A percentile compares a stretch with the other conserved stretches of the same genome.
phyloP scores from a whole-genome alignment of 2,888 invertebrate species.

The Syrphus vitripennis region DNA sequence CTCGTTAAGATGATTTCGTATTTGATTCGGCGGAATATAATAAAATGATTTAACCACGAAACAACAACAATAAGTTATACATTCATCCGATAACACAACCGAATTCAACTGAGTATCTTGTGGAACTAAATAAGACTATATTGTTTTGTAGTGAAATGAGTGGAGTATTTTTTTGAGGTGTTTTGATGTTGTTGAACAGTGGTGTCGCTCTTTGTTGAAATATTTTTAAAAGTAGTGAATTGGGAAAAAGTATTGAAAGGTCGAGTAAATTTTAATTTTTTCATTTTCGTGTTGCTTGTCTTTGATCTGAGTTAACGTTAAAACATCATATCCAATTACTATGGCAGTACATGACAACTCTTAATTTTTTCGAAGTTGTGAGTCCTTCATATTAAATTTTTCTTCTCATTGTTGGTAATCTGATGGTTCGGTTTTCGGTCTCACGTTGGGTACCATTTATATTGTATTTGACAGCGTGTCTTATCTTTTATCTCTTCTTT shows the following conservation, averaged over 20 bases:
- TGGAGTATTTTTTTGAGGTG: not conserved
- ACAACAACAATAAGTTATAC: not conserved
- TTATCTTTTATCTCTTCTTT: too few species aligned
- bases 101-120: constrained; percentile 58
- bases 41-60: constrained; percentile 3
- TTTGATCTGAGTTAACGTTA: too few species aligned
- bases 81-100: constrained; percentile 44
- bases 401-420: too few species aligned
- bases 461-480: too few species aligned
- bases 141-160: constrained; percentile 5
- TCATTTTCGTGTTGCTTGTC: too few species aligned
- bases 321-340: too few species aligned
- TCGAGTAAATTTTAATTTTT: too few species aligned
- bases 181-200: not conserved
- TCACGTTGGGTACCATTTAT: too few species aligned
- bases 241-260: not conserved
- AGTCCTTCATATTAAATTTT: too few species aligned
- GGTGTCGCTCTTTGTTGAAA: not conserved
- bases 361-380: too few species aligned
- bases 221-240: not conserved
- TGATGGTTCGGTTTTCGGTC: too few species aligned
- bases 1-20: constrained; percentile 31
- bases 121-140: constrained; percentile 49
- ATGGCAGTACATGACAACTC: too few species aligned
- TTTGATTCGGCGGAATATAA: constrained; percentile 8